Percentiles rank a stretch among this genome's conserved stretches.
Conservation (phyloP, 2,888 invertebrate genomes). For the Caenorhabditis angaria region DNA sequence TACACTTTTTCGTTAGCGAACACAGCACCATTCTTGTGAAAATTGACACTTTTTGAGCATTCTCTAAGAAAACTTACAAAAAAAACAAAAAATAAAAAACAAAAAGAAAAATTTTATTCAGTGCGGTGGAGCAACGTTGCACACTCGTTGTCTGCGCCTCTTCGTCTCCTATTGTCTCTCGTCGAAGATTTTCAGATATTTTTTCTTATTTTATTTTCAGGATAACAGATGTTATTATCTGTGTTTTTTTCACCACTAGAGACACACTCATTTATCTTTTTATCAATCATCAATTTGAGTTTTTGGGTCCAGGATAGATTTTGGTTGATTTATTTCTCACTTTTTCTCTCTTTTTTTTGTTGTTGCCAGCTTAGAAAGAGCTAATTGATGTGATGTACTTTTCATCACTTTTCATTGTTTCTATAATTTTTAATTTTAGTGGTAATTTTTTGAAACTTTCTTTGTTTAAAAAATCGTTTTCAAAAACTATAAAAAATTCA, state of each 20-base stretch:
- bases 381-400: not conserved
- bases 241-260: slow-evolving; percentile 8
- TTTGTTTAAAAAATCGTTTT: no score
- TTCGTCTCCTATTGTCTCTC: slow-evolving; percentile 11
- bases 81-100: not conserved
- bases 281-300: not conserved
- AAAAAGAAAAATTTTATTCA: not conserved
- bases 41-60: not conserved
- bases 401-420: not conserved
- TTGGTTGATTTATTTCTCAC: slow-evolving; percentile 4
- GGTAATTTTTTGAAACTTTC: not conserved
- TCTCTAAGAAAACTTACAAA: no score
- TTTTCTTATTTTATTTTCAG: not conserved
- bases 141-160: slow-evolving; percentile 21
- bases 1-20: not conserved
- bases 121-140: not conserved
- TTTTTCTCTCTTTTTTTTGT: slow-evolving; percentile 5
- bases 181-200: not conserved
- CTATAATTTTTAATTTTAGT: not conserved
- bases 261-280: slow-evolving; percentile 11
- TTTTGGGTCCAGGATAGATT: slow-evolving; percentile 9
- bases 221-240: not conserved
- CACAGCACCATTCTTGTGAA: not conserved
- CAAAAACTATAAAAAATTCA: no score
- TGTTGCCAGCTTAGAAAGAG: not conserved